Evolutionary conservation across 2,113 vertebrate genomes (phyloP), one percentile per base, ranked within the genome.

Genomic region (Echinops telfairi): DNA sequence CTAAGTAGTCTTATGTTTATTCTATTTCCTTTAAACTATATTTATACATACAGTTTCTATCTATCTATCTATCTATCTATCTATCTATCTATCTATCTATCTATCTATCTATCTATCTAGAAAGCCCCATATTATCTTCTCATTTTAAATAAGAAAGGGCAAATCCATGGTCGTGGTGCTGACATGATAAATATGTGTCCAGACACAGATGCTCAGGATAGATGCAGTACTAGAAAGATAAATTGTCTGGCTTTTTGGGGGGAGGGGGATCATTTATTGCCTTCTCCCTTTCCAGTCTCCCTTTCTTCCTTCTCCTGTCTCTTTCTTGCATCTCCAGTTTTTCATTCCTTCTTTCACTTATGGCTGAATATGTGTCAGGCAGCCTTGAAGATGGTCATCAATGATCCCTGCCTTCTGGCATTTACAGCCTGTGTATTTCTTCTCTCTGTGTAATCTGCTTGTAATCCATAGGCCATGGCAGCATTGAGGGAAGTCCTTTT

Each of bases 11-110:
- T 14, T 53, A 9, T 89, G 43, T 33, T 78, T 91, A 66, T 70
- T 62, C 64, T 79, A 87, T 77, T 94, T 91, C 71, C 20, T 91
- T 89, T 95, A 68, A 96, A 87, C 10, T 96, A 43, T 73, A 83
- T n/a, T 91, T 93, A 73, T 86, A 91, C 80, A 86, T 17, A 12
- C n/a, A n/a, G n/a, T n/a, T n/a, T n/a, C n/a, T n/a, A n/a, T n/a
- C n/a, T n/a, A n/a, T n/a, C n/a, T n/a, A n/a, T n/a, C n/a, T n/a
- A n/a, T n/a, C n/a, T n/a, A n/a, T n/a, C n/a, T n/a, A n/a, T n/a
- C n/a, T n/a, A n/a, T n/a, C n/a, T n/a, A n/a, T n/a, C n/a, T n/a
- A n/a, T n/a, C n/a, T n/a, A n/a, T n/a, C n/a, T n/a, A n/a, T n/a
- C n/a, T n/a, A n/a, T n/a, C n/a, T n/a, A n/a, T n/a, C n/a, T n/a